These are phyloP conservation scores for Phasia obesa DNA, from an alignment of 2,888 invertebrate genomes.

Conservation along the genomic window DNA sequence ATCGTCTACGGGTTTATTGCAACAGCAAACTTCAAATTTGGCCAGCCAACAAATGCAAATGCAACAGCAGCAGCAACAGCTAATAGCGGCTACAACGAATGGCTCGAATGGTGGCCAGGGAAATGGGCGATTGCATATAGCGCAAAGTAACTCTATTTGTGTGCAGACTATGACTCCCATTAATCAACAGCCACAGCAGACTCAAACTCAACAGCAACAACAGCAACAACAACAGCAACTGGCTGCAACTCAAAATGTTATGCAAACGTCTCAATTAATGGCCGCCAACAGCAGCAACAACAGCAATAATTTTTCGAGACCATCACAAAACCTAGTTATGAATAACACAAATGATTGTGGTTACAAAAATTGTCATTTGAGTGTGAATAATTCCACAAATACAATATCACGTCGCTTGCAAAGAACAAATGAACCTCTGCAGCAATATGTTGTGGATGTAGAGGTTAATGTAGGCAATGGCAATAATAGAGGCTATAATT, in stretches of 20 bases:
- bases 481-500: slow-evolving; percentile 76
- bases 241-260: slow-evolving; percentile 49
- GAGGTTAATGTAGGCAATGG: slow-evolving; percentile 79
- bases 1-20: slow-evolving; percentile 47
- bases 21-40: slow-evolving; percentile 63
- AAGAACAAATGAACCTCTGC: slow-evolving; percentile 72
- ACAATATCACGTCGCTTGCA: slow-evolving; percentile 69
- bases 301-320: slow-evolving; percentile 74
- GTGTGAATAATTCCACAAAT: slow-evolving; percentile 75
- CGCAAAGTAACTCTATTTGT: slow-evolving; percentile 75
- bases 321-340: slow-evolving; percentile 55
- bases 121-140: slow-evolving; percentile 72
- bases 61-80: slow-evolving; percentile 69
- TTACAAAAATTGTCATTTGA: slow-evolving; percentile 81
- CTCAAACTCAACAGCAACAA: slow-evolving; percentile 69
- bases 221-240: slow-evolving; percentile 58
- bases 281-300: slow-evolving; percentile 36
- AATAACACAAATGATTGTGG: slow-evolving; percentile 77
- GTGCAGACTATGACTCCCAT: slow-evolving; percentile 74
- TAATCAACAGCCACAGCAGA: slow-evolving; percentile 74
- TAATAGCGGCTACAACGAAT: slow-evolving; percentile 51
- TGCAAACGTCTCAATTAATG: slow-evolving; percentile 52
- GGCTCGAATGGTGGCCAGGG: slow-evolving; percentile 43
- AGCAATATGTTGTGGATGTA: slow-evolving; percentile 79
- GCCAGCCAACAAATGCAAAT: slow-evolving; percentile 68